Evolutionary conservation across 2,888 invertebrate genomes (phyloP).

Genomic region (Muschampia plurimacula): DNA sequence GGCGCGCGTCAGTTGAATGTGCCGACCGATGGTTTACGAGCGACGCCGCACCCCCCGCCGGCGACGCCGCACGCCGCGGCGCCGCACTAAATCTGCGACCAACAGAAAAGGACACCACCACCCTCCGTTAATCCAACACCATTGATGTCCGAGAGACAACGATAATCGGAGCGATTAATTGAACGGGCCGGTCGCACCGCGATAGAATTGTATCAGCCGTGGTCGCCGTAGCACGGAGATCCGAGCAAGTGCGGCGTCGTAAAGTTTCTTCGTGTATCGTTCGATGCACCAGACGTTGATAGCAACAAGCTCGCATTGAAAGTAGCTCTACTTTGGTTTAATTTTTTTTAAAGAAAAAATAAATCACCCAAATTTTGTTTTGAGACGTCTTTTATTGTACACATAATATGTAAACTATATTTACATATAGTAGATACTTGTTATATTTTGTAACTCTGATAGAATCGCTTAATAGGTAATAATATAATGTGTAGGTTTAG

Average conservation of each 20-base stretch:
- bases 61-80: constrained; percentile 83
- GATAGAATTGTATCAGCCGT: constrained; percentile 78
- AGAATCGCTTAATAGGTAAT: too few relatives aligned
- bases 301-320: constrained; percentile 63
- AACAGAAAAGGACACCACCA: constrained; percentile 81
- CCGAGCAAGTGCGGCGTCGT: constrained; percentile 82
- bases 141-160: constrained; percentile 77
- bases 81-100: constrained; percentile 85
- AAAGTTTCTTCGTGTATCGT: constrained; percentile 86
- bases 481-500: too few relatives aligned
- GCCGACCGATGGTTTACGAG: constrained; percentile 85
- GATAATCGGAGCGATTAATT: constrained; percentile 83
- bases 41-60: constrained; percentile 75
- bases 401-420: too few relatives aligned
- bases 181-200: constrained; percentile 72
- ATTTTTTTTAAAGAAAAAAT: constrained; percentile 18
- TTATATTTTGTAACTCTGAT: too few relatives aligned
- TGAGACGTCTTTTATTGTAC: too few relatives aligned
- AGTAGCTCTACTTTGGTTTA: constrained; percentile 68
- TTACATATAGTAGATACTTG: too few relatives aligned
- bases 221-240: constrained; percentile 75
- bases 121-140: constrained; percentile 80
- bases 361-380: not conserved
- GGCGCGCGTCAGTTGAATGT: constrained; percentile 85
- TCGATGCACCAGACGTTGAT: constrained; percentile 85